These are phyloP conservation scores for Eurytemora carolleeae DNA, from an alignment of 1,140 invertebrate genomes.

Conservation along the genomic window DNA sequence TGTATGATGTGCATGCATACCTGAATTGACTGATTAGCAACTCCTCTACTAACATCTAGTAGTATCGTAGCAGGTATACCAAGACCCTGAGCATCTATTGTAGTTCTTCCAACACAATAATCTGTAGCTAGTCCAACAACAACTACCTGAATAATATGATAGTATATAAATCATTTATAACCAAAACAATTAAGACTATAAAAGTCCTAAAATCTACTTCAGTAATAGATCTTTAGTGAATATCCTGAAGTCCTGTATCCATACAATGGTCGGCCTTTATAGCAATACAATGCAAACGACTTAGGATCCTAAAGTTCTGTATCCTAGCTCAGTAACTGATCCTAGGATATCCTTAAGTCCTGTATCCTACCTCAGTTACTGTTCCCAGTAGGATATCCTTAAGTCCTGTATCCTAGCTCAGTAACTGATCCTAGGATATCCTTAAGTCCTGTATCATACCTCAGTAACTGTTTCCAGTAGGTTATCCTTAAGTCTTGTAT, in stretches of 20 bases:
- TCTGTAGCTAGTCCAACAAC: neutral
- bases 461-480: too few species aligned
- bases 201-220: too few species aligned
- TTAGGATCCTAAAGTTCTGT: too few species aligned
- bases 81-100: neutral
- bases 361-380: neutral
- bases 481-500: neutral
- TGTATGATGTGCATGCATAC: too few species aligned
- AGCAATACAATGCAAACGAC: too few species aligned
- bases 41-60: neutral
- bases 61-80: neutral
- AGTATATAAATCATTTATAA: neutral
- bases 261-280: neutral
- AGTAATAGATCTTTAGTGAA: too few species aligned
- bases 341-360: neutral
- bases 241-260: neutral
- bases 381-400: neutral
- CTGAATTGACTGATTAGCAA: too few species aligned
- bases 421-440: neutral
- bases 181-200: too few species aligned
- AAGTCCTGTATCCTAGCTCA: neutral
- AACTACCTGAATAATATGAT: neutral
- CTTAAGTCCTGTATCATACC: neutral
- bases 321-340: neutral
- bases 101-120: neutral